phyloP scores from a whole-genome alignment of 2,888 invertebrate species.

The Prionchulus punctatus region DNA sequence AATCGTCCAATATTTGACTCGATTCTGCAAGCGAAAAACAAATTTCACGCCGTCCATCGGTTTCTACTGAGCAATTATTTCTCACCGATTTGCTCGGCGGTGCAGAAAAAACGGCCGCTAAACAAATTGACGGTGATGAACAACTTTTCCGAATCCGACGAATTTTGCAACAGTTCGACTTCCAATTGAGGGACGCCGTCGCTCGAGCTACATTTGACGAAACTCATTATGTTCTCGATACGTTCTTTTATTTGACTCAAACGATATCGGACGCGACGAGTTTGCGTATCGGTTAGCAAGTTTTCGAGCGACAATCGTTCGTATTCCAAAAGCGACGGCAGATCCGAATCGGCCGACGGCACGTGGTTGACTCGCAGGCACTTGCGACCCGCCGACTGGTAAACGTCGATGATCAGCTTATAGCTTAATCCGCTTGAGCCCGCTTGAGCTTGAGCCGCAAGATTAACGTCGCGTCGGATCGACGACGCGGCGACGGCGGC shows the following conservation, averaged over 20 bases:
- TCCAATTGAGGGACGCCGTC: background rate
- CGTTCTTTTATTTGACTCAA: conserved; percentile 3
- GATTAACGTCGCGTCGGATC: background rate
- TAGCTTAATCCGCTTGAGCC: background rate
- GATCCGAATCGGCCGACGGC: background rate
- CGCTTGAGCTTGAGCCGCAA: background rate
- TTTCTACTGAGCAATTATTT: background rate
- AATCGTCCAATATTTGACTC: background rate
- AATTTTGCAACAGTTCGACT: background rate
- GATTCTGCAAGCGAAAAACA: background rate
- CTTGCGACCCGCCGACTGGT: background rate
- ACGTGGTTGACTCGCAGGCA: background rate
- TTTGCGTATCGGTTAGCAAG: conserved; percentile 4
- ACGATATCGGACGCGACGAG: background rate
- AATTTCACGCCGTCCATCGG: background rate
- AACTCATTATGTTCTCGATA: background rate
- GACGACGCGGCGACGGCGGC: background rate
- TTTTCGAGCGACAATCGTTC: conserved; percentile 2
- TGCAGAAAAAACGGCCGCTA: conserved; percentile 7
- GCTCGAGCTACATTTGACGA: background rate
- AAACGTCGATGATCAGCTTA: conserved; percentile 4
- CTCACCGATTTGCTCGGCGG: background rate
- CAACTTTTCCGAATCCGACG: background rate
- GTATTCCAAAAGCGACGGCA: background rate
- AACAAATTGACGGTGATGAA: conserved; percentile 6